Evolutionary conservation across 2,888 invertebrate species (phyloP).

Genomic region (Torymus auratus): DNA sequence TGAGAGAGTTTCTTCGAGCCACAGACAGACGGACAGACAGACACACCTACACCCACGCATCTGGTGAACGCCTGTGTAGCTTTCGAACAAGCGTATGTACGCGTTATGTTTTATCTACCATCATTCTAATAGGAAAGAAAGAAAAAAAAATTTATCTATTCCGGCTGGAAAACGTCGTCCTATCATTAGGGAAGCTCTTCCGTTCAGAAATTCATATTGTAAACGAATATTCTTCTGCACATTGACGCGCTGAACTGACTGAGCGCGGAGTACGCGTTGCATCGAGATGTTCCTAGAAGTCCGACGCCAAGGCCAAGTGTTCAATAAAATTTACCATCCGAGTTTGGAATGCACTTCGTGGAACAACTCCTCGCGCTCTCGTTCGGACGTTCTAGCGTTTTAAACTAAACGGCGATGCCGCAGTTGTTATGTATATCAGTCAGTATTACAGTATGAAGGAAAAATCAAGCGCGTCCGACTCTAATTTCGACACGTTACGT

Average conservation of each 20-base stretch:
- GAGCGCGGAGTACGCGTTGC: neutral
- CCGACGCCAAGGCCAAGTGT: slow-evolving; percentile 48
- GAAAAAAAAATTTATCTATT: slow-evolving; percentile 23
- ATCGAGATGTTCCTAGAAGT: slow-evolving; percentile 47
- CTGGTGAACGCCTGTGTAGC: slow-evolving; percentile 35
- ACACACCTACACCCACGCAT: neutral
- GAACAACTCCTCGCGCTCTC: slow-evolving; percentile 27
- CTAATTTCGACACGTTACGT: slow-evolving; percentile 63
- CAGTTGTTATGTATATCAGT: slow-evolving; percentile 68
- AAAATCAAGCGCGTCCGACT: slow-evolving; percentile 63
- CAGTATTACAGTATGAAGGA: slow-evolving; percentile 72
- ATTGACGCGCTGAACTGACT: slow-evolving; percentile 29
- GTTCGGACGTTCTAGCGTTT: slow-evolving; percentile 23
- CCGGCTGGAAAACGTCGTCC: slow-evolving; percentile 33
- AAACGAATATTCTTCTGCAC: slow-evolving; percentile 37
- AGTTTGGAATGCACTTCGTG: slow-evolving; percentile 32
- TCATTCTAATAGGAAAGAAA: slow-evolving; percentile 29
- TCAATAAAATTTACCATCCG: slow-evolving; percentile 46
- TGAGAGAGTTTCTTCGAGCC: slow-evolving; percentile 8
- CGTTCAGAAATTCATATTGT: slow-evolving; percentile 42
- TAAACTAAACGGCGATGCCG: slow-evolving; percentile 49
- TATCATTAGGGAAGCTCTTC: slow-evolving; percentile 21
- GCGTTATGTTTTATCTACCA: slow-evolving; percentile 41
- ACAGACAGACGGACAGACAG: neutral
- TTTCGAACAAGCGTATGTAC: slow-evolving; percentile 29